Conservation (phyloP, 2,113 vertebrate species). For the Micromys minutus region DNA sequence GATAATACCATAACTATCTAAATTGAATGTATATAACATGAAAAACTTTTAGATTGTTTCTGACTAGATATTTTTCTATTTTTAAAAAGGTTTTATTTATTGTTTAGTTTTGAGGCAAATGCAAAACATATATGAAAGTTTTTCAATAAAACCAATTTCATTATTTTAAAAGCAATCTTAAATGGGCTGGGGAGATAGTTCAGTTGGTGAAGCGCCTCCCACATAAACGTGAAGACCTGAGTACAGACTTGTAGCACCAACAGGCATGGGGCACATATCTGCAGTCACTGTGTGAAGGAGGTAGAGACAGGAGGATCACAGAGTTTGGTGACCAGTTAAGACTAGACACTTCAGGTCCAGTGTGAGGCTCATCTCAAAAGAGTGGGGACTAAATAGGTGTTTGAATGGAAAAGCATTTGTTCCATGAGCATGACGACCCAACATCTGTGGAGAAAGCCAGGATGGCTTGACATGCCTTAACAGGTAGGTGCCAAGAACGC, state of each 20-base stretch:
- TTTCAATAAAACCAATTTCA: constrained; percentile 55
- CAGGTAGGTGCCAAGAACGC: not conserved
- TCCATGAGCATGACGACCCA: not conserved
- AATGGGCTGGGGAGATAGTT: not conserved
- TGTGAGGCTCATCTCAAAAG: not conserved
- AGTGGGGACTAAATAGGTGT: not conserved
- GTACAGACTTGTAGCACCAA: not conserved
- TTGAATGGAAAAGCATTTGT: not conserved
- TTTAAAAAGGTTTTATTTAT: constrained; percentile 6
- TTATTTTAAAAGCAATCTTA: constrained; percentile 1
- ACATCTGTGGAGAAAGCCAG: not conserved
- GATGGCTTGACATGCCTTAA: not conserved
- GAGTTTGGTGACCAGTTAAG: not conserved
- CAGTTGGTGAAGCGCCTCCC: not conserved
- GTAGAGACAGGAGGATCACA: too few relatives aligned
- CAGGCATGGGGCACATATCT: not conserved
- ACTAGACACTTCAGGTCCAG: not conserved
- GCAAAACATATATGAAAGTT: not conserved
- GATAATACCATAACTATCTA: not conserved
- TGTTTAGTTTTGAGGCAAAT: constrained; percentile 29
- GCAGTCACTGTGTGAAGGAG: not conserved
- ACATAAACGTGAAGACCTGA: too few relatives aligned
- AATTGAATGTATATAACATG: constrained; percentile 7
- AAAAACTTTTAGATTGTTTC: constrained; percentile 47
- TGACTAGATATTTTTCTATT: not conserved